Percentiles rank a stretch among this genome's conserved stretches.
phyloP scores from a whole-genome alignment of 2,888 invertebrate species.

The Drosophila barbarae region DNA sequence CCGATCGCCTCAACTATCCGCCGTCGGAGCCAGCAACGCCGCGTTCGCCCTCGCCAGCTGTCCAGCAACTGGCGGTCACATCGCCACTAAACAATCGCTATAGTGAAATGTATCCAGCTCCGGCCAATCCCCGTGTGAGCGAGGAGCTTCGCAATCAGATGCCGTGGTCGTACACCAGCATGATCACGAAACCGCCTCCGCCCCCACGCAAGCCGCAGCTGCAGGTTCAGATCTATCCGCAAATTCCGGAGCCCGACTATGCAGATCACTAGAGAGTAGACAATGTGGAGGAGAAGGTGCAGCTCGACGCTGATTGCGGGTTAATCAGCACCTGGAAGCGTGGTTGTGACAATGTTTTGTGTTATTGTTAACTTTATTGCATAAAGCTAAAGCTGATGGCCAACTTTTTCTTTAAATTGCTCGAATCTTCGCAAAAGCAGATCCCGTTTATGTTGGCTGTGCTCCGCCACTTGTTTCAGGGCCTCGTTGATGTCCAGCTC shows the following conservation, averaged over 20 bases:
- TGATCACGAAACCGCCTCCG: constrained; percentile 63
- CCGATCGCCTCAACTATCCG: constrained; percentile 75
- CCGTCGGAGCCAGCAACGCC: constrained; percentile 41
- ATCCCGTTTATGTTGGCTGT: constrained; percentile 44
- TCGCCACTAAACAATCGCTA: constrained; percentile 77
- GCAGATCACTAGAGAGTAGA: constrained; percentile 60
- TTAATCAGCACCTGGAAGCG: constrained; percentile 36
- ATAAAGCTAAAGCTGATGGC: constrained; percentile 67
- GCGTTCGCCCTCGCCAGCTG: constrained; percentile 53
- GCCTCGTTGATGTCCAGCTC: constrained; percentile 62
- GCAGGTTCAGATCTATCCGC: constrained; percentile 82
- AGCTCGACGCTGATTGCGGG: constrained; percentile 39
- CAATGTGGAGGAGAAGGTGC: neutral
- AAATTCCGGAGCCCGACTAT: constrained; percentile 83
- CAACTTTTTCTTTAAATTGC: constrained; percentile 20
- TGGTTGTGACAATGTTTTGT: constrained; percentile 46
- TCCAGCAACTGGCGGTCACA: constrained; percentile 64
- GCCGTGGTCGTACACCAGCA: constrained; percentile 82
- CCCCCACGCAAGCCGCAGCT: constrained; percentile 73
- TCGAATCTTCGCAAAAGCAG: constrained; percentile 23
- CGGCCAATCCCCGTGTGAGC: constrained; percentile 65
- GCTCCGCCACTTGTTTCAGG: constrained; percentile 52
- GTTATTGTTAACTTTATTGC: constrained; percentile 72
- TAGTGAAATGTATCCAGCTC: constrained; percentile 66
- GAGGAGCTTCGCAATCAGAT: constrained; percentile 82